Evolutionary conservation across 2,888 invertebrate species (phyloP).

Genomic region (Diplolepis rosae): DNA sequence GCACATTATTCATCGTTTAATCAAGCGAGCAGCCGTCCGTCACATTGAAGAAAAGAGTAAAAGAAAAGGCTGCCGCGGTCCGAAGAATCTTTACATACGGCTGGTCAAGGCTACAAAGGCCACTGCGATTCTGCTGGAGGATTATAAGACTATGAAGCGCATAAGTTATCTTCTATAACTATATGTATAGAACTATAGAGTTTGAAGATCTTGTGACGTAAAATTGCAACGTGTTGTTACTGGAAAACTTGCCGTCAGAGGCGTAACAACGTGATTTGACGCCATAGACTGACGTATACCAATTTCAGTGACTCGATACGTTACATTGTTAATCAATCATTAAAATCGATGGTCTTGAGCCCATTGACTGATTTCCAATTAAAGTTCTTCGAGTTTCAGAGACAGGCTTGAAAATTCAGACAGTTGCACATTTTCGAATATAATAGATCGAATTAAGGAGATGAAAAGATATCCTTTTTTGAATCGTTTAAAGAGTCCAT

Average conservation of each 20-base stretch:
- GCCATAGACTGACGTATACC: neutral
- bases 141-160: neutral
- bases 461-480: conserved; percentile 24
- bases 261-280: neutral
- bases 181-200: no score
- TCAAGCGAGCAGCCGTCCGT: conserved; percentile 53
- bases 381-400: conserved; percentile 21
- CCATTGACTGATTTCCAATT: conserved; percentile 12
- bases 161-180: no score
- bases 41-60: conserved; percentile 44
- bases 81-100: conserved; percentile 54
- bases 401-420: neutral
- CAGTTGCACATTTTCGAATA: conserved; percentile 1
- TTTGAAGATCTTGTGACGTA: neutral
- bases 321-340: conserved; percentile 26
- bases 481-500: conserved; percentile 2
- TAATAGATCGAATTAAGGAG: conserved; percentile 23
- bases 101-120: conserved; percentile 51
- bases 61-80: conserved; percentile 50
- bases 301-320: neutral
- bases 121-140: neutral
- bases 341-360: neutral
- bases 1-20: conserved; percentile 61
- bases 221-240: neutral
- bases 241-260: no score